Evolutionary conservation across 2,113 vertebrate genomes (phyloP).

Genomic region (Urocolius indicus): DNA sequence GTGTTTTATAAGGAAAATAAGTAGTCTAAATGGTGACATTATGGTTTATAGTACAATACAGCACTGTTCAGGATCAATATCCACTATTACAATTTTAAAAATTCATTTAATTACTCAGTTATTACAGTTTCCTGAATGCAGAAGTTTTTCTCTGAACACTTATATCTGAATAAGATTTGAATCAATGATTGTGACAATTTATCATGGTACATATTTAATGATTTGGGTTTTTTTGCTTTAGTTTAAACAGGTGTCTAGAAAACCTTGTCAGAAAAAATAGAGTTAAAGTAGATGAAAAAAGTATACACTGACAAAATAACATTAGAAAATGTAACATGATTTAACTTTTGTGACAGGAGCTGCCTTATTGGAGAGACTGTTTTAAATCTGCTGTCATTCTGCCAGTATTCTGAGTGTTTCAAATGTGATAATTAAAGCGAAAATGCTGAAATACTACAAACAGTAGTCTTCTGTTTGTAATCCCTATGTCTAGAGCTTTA

Average conservation of each 20-base stretch:
- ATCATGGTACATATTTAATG: background rate
- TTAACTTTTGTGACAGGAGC: background rate
- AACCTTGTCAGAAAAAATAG: background rate
- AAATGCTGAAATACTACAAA: background rate
- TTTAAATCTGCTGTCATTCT: background rate
- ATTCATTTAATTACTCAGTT: background rate
- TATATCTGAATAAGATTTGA: background rate
- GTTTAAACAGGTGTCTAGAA: background rate
- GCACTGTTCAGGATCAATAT: background rate
- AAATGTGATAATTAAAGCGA: background rate
- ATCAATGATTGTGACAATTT: background rate
- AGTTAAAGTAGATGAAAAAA: conserved; percentile 8
- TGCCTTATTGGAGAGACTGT: background rate
- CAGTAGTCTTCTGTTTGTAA: background rate
- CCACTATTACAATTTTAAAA: background rate
- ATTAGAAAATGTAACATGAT: background rate
- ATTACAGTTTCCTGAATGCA: background rate
- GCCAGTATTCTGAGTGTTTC: background rate
- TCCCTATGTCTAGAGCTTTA: background rate
- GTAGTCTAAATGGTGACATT: background rate
- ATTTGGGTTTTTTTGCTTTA: background rate
- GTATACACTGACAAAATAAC: background rate
- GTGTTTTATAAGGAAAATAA: background rate
- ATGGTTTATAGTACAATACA: background rate
- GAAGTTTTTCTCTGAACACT: background rate